Conservation (phyloP, 2,888 invertebrate genomes). For the Eretmocerus hayati region DNA sequence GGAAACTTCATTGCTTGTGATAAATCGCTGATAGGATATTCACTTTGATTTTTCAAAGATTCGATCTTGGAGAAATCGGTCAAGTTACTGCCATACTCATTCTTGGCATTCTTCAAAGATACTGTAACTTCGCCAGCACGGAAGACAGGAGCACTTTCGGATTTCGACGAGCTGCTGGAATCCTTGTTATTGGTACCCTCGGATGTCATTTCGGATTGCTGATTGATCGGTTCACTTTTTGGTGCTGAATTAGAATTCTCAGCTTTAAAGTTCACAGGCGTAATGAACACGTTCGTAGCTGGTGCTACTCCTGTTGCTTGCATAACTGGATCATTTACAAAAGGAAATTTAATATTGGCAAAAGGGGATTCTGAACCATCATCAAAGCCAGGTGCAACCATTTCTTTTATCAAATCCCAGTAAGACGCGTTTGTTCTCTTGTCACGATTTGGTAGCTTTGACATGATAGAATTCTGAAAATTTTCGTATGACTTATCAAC, state of each 20-base stretch:
- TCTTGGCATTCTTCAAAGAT: conserved; percentile 40
- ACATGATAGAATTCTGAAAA: conserved; percentile 59
- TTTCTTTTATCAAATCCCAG: conserved; percentile 73
- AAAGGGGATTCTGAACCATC: conserved; percentile 54
- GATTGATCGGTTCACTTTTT: conserved; percentile 38
- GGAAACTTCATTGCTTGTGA: conserved; percentile 42
- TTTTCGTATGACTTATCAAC: neutral
- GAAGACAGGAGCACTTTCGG: conserved; percentile 39
- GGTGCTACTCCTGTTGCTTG: conserved; percentile 56
- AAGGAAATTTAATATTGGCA: conserved; percentile 61
- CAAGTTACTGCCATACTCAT: conserved; percentile 37
- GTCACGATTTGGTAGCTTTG: conserved; percentile 72
- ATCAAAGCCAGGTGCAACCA: conserved; percentile 66
- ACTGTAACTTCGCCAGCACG: conserved; percentile 43
- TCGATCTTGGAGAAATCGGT: conserved; percentile 38
- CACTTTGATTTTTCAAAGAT: conserved; percentile 31
- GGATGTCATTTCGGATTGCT: conserved; percentile 26
- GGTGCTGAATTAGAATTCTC: conserved; percentile 39
- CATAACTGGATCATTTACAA: conserved; percentile 68
- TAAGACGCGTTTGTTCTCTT: conserved; percentile 70
- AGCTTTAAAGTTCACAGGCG: conserved; percentile 51
- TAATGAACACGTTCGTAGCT: conserved; percentile 72
- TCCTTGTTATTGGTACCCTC: conserved; percentile 34
- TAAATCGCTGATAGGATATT: conserved; percentile 41
- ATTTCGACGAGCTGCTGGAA: conserved; percentile 13